These are phyloP conservation scores for Lamprotornis superbus DNA, from an alignment of 2,113 vertebrate species.

Conservation along the genomic window DNA sequence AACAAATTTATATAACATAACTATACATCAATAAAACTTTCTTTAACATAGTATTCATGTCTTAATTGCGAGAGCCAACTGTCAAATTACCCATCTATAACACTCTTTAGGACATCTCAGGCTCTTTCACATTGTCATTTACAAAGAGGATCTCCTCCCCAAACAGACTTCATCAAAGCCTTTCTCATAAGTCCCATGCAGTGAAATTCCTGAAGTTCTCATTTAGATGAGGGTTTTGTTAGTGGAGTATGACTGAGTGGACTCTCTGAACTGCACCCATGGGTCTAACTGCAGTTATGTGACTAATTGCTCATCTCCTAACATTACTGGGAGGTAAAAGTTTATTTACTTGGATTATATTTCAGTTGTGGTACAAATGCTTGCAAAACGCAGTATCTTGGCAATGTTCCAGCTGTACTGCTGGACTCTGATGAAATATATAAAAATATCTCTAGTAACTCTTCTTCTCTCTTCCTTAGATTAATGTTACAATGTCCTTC, in stretches of 20 bases:
- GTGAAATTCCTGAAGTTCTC: not conserved
- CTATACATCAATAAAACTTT: too few species aligned
- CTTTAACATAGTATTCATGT: too few species aligned
- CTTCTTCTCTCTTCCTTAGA: not conserved
- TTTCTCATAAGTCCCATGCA: not conserved
- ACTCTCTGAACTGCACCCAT: not conserved
- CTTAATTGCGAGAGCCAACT: too few species aligned
- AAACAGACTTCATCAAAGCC: not conserved
- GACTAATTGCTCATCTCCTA: not conserved
- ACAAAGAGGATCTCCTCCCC: not conserved
- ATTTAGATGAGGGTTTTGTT: not conserved
- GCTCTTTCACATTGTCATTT: not conserved
- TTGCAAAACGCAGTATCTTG: not conserved
- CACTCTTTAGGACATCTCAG: not conserved
- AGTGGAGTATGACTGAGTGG: fast-evolving
- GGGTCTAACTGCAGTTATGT: not conserved
- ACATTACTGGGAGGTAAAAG: not conserved
- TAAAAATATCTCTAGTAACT: not conserved
- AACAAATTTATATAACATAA: too few species aligned
- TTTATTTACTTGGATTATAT: not conserved
- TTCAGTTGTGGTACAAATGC: not conserved
- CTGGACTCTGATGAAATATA: not conserved
- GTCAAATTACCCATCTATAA: too few species aligned
- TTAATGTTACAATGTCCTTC: not conserved
- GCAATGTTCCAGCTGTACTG: not conserved